Conservation (phyloP, 2,113 vertebrate species). For the Numida meleagris region DNA sequence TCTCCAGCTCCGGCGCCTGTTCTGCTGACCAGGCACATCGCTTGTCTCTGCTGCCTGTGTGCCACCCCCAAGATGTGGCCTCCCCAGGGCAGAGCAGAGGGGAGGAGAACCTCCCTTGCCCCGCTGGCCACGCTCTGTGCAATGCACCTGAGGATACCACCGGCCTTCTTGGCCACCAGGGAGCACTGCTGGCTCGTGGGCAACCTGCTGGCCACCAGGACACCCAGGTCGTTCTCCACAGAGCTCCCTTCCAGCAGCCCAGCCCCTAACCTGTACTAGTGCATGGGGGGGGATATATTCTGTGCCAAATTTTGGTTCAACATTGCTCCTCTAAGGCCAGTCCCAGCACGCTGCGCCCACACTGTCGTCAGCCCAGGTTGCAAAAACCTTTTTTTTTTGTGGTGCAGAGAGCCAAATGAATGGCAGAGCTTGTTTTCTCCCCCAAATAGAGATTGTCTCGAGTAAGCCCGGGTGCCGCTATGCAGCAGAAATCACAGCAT, state of each 20-base stretch:
- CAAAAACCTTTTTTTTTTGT: background rate
- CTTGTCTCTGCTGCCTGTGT: background rate
- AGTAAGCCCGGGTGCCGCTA: too few relatives aligned
- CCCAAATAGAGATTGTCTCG: background rate
- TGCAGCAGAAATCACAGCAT: background rate
- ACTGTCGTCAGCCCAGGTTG: accelerated
- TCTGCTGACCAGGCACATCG: conserved; percentile 51
- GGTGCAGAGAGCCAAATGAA: background rate
- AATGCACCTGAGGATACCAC: too few relatives aligned
- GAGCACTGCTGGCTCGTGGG: too few relatives aligned
- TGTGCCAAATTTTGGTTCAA: background rate
- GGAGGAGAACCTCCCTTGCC: too few relatives aligned
- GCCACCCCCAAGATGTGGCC: background rate
- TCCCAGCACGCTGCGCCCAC: accelerated
- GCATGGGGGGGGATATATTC: background rate
- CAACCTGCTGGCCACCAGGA: too few relatives aligned
- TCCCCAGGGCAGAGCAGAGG: background rate
- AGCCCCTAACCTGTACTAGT: background rate
- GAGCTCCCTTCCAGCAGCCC: background rate
- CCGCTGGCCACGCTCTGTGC: too few relatives aligned
- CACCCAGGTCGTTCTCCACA: too few relatives aligned
- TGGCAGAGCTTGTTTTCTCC: background rate
- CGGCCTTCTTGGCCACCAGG: too few relatives aligned
- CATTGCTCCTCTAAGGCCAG: background rate
- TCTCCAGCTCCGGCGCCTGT: background rate